Percentiles rank a stretch among this genome's conserved stretches.
phyloP scores from a whole-genome alignment of 2,797 vertebrate genomes.

The Thalassophryne amazonica region DNA sequence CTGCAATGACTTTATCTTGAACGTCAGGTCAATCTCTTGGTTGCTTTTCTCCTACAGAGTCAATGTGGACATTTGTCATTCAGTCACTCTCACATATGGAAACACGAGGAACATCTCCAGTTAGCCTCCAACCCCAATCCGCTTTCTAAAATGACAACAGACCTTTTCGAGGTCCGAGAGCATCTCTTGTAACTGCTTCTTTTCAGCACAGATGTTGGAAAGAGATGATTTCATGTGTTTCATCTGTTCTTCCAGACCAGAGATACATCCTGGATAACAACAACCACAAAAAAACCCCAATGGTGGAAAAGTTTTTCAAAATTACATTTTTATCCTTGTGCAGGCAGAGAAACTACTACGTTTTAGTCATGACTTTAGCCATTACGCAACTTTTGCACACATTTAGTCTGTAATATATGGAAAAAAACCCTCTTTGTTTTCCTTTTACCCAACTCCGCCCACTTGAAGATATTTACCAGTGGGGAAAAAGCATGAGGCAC shows the following conservation, averaged over 20 bases:
- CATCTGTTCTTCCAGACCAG: slow-evolving; percentile 84
- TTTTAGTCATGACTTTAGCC: no score
- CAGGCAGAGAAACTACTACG: no score
- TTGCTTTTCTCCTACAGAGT: slow-evolving; percentile 88
- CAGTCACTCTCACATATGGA: neutral
- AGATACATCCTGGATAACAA: slow-evolving; percentile 76
- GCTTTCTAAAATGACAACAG: neutral
- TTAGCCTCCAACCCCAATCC: neutral
- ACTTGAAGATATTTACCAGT: slow-evolving; percentile 16
- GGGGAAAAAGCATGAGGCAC: slow-evolving; percentile 13
- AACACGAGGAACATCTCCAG: neutral
- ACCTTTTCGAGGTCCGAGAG: slow-evolving; percentile 91
- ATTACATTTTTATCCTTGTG: no score
- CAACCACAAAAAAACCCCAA: neutral
- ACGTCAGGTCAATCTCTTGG: slow-evolving; percentile 94
- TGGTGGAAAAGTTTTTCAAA: no score
- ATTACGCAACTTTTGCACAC: slow-evolving; percentile 26
- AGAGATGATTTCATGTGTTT: slow-evolving; percentile 82
- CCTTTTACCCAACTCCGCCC: slow-evolving; percentile 41
- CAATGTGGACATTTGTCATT: neutral
- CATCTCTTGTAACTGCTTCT: slow-evolving; percentile 88
- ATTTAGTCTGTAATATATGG: slow-evolving; percentile 12
- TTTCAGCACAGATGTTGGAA: slow-evolving; percentile 82
- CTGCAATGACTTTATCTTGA: slow-evolving; percentile 91
- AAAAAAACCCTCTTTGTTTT: slow-evolving; percentile 49